Base-by-base conservation (phyloP, 2,797 vertebrate species). In the Halcyon badia region DNA sequence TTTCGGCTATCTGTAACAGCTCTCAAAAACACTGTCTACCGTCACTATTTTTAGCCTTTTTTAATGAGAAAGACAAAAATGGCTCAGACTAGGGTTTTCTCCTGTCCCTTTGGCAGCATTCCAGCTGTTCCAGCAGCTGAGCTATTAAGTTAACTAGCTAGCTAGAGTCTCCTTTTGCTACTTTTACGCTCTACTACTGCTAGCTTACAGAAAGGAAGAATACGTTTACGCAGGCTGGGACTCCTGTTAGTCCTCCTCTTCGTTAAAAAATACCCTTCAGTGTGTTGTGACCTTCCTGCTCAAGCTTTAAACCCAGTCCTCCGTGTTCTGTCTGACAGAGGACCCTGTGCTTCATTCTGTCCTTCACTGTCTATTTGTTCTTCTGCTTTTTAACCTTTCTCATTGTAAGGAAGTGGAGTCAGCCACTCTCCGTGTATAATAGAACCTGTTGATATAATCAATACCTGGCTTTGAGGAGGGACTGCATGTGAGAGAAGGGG, bases 21-120 rank as follows among this genome's bases (percentile, higher is more conserved):
- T 83, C 49, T 72, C 84, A 78, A 48, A 88, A 89, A 87, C 65
- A 26, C 37, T 65, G 17, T 72, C 89, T 86, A 83, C 58, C 68
- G 69, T 48, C 2, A 3, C 86, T 97, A 88, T 93, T 96, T 97
- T 97, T 97, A 97, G 64, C 56, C 48, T 30, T 94, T 79, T 94
- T 94, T 51, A 76, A 94, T 93, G 91, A 89, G 84, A 92, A 77
- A 30, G 71, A 75, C 75, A 69, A 61, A 90, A 91, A 66, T 26
- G 64, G 51, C 64, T 94, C 81, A 91, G 64, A 44, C 25, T 28
- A 60, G 37, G n/a, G 44, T 35, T 89, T 95, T 96, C 49, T 94
- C 72, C 1, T 4, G 37, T 84, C 65, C 64, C 52, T 64, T 31
- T 82, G 89, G 88, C 87, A 79, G 68, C 18, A 14, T 41, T 60